Evolutionary conservation across 2,113 vertebrate genomes (phyloP).

Genomic region (Mobula birostris): DNA sequence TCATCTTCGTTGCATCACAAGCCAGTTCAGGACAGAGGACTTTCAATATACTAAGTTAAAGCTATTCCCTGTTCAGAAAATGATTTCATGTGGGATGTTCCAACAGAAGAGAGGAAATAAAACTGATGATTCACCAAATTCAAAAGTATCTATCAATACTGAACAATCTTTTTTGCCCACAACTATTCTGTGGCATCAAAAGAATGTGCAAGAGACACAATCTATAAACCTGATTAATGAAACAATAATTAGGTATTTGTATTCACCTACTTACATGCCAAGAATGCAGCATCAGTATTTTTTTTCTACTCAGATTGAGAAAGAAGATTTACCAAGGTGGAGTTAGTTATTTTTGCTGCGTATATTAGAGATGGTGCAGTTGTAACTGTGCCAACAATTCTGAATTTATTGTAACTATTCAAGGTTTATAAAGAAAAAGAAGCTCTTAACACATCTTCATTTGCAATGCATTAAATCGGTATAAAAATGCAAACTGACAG

Average conservation of each 20-base stretch:
- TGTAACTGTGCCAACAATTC: not conserved
- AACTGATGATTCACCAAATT: not conserved
- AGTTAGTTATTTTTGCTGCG: not conserved
- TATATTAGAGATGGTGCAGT: not conserved
- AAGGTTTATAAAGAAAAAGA: not conserved
- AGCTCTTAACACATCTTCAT: not conserved
- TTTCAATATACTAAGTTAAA: not conserved
- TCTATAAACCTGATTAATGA: not conserved
- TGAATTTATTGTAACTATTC: not conserved
- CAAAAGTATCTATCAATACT: not conserved
- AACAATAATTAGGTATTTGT: not conserved
- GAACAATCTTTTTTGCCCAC: not conserved
- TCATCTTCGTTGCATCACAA: too few relatives aligned
- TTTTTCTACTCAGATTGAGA: not conserved
- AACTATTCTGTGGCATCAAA: not conserved
- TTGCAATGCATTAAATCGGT: too few relatives aligned
- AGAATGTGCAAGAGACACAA: not conserved
- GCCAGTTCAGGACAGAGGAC: not conserved
- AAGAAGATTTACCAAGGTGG: conserved; percentile 18
- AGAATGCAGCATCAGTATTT: not conserved
- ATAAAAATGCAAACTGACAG: not conserved
- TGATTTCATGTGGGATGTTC: not conserved
- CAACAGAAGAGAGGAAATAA: not conserved
- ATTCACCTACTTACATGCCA: not conserved
- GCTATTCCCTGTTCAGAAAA: not conserved